Conservation (phyloP, 2,113 vertebrate species). For the Dipodomys stephensi region DNA sequence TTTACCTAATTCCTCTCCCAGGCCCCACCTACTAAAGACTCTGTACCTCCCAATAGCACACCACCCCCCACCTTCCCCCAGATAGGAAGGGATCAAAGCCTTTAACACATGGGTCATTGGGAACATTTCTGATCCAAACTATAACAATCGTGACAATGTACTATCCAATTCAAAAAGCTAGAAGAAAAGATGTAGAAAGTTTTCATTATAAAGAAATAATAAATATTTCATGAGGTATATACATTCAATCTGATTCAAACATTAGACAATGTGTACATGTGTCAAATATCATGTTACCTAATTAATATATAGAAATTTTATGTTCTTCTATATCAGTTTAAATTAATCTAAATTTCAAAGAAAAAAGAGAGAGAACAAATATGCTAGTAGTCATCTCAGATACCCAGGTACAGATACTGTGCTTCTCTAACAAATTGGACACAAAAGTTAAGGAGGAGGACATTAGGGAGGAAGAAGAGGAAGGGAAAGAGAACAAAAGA, state of each 20-base stretch:
- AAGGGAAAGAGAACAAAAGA: no score
- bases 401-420: not conserved
- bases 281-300: not conserved
- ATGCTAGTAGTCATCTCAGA: not conserved
- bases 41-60: not conserved
- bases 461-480: no score
- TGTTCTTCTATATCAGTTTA: not conserved
- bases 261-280: no score
- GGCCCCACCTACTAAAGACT: not conserved
- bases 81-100: not conserved
- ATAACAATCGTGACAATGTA: not conserved
- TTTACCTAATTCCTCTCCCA: not conserved
- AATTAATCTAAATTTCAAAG: not conserved
- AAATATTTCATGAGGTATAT: not conserved
- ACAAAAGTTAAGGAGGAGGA: no score
- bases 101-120: not conserved
- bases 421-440: not conserved
- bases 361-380: not conserved
- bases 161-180: not conserved
- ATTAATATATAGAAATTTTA: not conserved
- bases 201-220: not conserved
- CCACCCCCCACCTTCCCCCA: no score
- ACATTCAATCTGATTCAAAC: not conserved
- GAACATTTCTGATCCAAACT: not conserved
- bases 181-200: not conserved